Conservation (phyloP, 2,113 vertebrate genomes). For the Cheilinus undulatus region DNA sequence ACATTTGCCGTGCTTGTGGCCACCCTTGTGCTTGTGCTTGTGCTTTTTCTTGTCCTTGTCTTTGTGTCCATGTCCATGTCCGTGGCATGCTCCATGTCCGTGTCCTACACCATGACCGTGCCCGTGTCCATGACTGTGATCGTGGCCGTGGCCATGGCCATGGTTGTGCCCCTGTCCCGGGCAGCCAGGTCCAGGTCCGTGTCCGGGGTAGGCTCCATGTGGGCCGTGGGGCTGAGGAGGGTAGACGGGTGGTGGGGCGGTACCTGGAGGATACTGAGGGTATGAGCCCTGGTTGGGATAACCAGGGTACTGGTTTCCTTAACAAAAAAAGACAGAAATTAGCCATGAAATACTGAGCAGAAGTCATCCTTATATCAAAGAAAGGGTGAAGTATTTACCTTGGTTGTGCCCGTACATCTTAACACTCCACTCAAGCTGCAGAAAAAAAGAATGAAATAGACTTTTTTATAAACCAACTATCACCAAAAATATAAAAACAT, state of each 20-base stretch:
- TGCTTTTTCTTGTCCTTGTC: slow-evolving; percentile 7
- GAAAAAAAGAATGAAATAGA: neutral
- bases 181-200: slow-evolving; percentile 28
- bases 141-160: rapidly evolving
- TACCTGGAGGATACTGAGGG: slow-evolving; percentile 51
- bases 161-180: neutral
- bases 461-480: neutral
- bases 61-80: slow-evolving; percentile 7
- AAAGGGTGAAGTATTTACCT: slow-evolving; percentile 52
- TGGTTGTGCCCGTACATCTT: slow-evolving; percentile 72
- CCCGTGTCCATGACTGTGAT: rapidly evolving
- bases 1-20: slow-evolving; percentile 42
- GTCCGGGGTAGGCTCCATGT: neutral
- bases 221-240: slow-evolving; percentile 45
- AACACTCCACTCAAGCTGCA: slow-evolving; percentile 7
- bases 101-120: neutral
- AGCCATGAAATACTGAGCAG: neutral
- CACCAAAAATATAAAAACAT: neutral
- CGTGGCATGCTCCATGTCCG: neutral
- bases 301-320: slow-evolving; percentile 65
- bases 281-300: slow-evolving; percentile 40
- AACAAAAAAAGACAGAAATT: neutral
- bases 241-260: slow-evolving; percentile 18
- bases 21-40: slow-evolving; percentile 14
- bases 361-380: neutral